Conservation (phyloP, 2,797 vertebrate species). For the Falco peregrinus region DNA sequence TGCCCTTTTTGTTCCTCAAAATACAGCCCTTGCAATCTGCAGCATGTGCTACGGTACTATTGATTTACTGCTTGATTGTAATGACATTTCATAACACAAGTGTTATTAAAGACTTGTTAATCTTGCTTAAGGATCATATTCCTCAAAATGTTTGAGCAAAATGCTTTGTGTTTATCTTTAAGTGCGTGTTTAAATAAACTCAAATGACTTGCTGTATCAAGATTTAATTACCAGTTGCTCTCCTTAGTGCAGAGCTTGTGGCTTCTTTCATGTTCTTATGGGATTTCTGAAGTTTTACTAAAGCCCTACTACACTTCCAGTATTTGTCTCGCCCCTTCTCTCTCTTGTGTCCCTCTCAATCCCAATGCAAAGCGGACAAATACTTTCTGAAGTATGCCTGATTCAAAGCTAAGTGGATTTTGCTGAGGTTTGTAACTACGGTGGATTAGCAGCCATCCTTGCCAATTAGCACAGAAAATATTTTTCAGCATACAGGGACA, state of each 20-base stretch:
- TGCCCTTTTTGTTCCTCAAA: background rate
- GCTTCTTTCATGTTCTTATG: background rate
- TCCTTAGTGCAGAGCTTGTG: background rate
- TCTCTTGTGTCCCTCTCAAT: background rate
- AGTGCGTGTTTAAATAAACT: constrained; percentile 43
- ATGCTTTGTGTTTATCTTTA: constrained; percentile 40
- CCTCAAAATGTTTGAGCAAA: constrained; percentile 55
- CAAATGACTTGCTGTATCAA: background rate
- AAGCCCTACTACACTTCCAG: background rate
- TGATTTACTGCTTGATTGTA: constrained; percentile 58
- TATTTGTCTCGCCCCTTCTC: background rate
- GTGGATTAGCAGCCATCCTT: background rate
- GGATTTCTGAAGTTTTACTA: background rate
- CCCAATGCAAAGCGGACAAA: background rate
- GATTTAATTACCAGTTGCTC: constrained; percentile 7
- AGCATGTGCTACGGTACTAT: background rate
- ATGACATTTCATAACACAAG: constrained; percentile 53
- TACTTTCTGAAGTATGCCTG: background rate
- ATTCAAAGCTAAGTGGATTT: constrained; percentile 12
- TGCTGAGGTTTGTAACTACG: background rate
- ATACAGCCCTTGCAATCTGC: background rate
- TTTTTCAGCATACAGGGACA: background rate
- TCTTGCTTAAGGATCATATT: constrained; percentile 48
- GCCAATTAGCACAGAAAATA: constrained; percentile 8
- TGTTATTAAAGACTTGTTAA: constrained; percentile 55